phyloP scores from a whole-genome alignment of 2,797 vertebrate genomes.

The Pogonophryne albipinna region DNA sequence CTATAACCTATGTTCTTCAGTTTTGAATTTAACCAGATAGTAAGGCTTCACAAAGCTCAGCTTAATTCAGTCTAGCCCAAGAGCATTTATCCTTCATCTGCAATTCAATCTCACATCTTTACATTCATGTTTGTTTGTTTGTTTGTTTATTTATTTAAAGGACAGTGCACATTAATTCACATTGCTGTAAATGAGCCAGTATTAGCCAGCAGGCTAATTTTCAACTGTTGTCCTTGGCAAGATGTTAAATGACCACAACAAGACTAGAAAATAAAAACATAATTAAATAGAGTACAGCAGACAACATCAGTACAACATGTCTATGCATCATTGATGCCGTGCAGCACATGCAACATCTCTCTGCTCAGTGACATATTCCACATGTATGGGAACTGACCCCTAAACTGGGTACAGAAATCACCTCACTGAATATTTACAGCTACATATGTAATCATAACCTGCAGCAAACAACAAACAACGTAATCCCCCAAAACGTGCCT shows the following conservation, averaged over 20 bases:
- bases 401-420: not conserved
- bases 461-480: not conserved
- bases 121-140: no score
- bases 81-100: constrained; percentile 18
- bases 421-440: not conserved
- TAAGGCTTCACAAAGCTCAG: not conserved
- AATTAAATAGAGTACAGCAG: no score
- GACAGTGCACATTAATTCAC: no score
- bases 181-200: no score
- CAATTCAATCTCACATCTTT: constrained; percentile 27
- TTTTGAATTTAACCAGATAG: no score
- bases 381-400: constrained; percentile 1
- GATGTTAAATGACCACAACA: no score
- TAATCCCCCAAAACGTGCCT: not conserved
- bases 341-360: not conserved
- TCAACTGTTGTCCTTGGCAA: no score
- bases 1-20: no score
- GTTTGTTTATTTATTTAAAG: no score
- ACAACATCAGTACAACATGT: no score
- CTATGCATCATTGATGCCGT: not conserved
- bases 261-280: no score
- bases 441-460: not conserved
- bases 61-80: constrained; percentile 16
- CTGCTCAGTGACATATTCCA: constrained; percentile 1
- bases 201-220: no score